Evolutionary conservation across 2,888 invertebrate genomes (phyloP).

Genomic region (Oligia latruncula): DNA sequence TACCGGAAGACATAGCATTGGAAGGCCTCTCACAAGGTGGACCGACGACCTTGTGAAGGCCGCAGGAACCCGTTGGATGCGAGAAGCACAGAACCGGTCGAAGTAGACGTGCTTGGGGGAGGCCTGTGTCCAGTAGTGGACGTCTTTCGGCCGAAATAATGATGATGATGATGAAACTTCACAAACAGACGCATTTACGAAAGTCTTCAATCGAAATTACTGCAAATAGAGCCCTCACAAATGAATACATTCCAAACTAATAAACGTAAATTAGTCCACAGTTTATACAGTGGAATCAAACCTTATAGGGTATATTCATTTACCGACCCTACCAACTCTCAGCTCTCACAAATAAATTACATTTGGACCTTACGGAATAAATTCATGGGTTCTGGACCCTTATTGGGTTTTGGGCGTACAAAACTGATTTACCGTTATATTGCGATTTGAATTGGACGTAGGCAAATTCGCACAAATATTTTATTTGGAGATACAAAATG

Average conservation of each 20-base stretch:
- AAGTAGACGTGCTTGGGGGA: no score
- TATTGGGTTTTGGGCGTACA: slow-evolving; percentile 15
- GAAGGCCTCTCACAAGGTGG: no score
- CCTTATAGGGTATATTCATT: slow-evolving; percentile 41
- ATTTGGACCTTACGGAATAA: slow-evolving; percentile 43
- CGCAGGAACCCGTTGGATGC: no score
- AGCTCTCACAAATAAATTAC: slow-evolving; percentile 60
- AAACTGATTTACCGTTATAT: slow-evolving; percentile 42
- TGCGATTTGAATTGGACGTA: slow-evolving; percentile 36
- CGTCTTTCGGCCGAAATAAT: no score
- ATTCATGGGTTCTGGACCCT: slow-evolving; percentile 41
- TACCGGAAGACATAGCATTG: no score
- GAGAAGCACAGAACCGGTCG: no score
- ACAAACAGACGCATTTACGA: slow-evolving; percentile 22
- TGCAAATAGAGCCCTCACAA: slow-evolving; percentile 17
- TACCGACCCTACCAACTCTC: slow-evolving; percentile 31
- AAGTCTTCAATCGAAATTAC: slow-evolving; percentile 1
- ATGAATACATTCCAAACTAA: slow-evolving; percentile 34
- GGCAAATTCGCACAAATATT: slow-evolving; percentile 40
- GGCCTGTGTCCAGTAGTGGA: no score
- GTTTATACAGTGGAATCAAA: slow-evolving; percentile 41
- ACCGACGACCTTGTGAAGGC: no score
- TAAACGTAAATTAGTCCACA: slow-evolving; percentile 39
- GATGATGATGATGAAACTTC: not conserved
- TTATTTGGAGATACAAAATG: slow-evolving; percentile 3